A percentile compares a stretch with the other conserved stretches of the same genome.
Conservation (phyloP, 2,888 invertebrate species). For the Cyrtodaria siliqua region DNA sequence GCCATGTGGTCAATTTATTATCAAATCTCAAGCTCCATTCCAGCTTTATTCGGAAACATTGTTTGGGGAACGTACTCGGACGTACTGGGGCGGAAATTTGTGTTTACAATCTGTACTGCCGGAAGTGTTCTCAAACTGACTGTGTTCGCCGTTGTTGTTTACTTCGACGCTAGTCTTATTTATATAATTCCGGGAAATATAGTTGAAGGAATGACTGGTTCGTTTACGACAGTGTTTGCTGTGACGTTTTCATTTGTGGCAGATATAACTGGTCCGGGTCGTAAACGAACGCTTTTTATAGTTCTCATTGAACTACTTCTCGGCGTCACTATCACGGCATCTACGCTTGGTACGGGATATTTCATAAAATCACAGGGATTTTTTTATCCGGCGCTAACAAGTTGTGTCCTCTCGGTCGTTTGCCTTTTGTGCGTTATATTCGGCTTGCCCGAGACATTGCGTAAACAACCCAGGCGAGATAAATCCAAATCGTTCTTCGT, state of each 20-base stretch:
- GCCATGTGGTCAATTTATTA: constrained; percentile 48
- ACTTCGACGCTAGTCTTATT: constrained; percentile 29
- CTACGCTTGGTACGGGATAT: constrained; percentile 42
- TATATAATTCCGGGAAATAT: constrained; percentile 27
- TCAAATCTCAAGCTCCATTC: constrained; percentile 24
- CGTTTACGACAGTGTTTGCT: constrained; percentile 33
- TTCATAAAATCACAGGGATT: constrained; percentile 35
- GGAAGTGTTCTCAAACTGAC: constrained; percentile 20
- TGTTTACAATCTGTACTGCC: constrained; percentile 29
- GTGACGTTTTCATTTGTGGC: constrained; percentile 44
- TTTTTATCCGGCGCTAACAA: constrained; percentile 35
- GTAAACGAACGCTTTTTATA: constrained; percentile 42
- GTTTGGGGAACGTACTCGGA: constrained; percentile 56
- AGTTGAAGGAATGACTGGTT: constrained; percentile 48
- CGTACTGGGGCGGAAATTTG: constrained; percentile 49
- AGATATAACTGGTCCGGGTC: constrained; percentile 45
- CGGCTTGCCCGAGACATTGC: constrained; percentile 44
- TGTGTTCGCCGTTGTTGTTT: constrained; percentile 17
- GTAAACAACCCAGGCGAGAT: too few species aligned
- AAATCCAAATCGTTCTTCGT: too few species aligned
- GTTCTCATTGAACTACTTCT: constrained; percentile 41
- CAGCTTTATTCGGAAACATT: constrained; percentile 52
- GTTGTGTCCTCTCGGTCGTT: constrained; percentile 4
- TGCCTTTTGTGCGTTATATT: constrained; percentile 19
- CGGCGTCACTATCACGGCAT: constrained; percentile 29